phyloP scores from a whole-genome alignment of 2,888 invertebrate species.

The Eupelmus urozonus region DNA sequence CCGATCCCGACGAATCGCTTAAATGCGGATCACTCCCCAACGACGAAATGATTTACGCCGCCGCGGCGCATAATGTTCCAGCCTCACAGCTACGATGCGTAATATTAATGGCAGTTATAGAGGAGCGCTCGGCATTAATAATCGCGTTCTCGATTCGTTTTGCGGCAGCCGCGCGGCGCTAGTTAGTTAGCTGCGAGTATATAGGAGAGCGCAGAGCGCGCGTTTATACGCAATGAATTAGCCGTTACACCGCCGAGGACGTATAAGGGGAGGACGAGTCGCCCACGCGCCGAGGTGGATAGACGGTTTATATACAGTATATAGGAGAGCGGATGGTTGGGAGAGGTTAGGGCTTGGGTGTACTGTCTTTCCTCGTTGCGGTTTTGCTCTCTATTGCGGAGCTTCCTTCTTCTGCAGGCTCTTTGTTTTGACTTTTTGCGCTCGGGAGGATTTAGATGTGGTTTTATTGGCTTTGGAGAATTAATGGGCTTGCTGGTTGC shows the following conservation, averaged over 20 bases:
- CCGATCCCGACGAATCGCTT: too few relatives aligned
- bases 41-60: constrained; percentile 29
- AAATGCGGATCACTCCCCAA: constrained; percentile 27
- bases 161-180: not conserved
- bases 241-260: constrained; percentile 59
- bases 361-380: not conserved
- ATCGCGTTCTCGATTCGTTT: constrained; percentile 20
- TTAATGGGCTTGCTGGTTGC: too few relatives aligned
- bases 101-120: constrained; percentile 12
- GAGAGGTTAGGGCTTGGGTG: not conserved
- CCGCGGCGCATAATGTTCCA: not conserved
- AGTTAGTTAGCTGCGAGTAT: constrained; percentile 65
- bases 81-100: constrained; percentile 11
- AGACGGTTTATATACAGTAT: constrained; percentile 25
- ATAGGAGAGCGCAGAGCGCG: too few relatives aligned
- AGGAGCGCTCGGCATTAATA: constrained; percentile 8
- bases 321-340: constrained; percentile 32
- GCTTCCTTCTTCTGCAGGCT: not conserved
- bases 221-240: constrained; percentile 65
- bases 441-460: too few relatives aligned
- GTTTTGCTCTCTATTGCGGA: constrained; percentile 20
- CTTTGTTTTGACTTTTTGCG: not conserved
- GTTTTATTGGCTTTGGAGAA: too few relatives aligned
- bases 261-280: constrained; percentile 64
- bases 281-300: too few relatives aligned